Percentiles rank a stretch among this genome's conserved stretches.
Evolutionary conservation across 92 coral and sea anemone species (phyloP).

Genomic region (Porites rus): DNA sequence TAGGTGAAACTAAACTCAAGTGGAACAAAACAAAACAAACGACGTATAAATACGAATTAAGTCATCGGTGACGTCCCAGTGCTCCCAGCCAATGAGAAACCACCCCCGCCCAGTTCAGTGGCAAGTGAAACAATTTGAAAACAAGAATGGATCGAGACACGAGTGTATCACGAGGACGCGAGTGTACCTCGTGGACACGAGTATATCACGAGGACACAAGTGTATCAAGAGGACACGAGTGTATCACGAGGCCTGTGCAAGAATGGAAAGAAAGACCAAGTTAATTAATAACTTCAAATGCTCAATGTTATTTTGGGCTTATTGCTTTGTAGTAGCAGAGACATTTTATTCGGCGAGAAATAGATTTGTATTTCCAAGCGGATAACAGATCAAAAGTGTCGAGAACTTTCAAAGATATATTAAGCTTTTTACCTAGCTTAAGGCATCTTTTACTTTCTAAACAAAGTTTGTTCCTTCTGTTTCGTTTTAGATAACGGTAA

Average conservation of each 20-base stretch:
- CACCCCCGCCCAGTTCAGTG: neutral
- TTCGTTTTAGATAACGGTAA: neutral
- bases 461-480: conserved; percentile 12
- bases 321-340: neutral
- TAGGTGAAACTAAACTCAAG: conserved; percentile 55
- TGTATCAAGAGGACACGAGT: neutral
- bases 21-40: neutral
- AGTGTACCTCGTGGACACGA: neutral
- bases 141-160: neutral
- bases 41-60: neutral
- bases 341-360: neutral
- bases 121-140: conserved; percentile 2
- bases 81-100: neutral
- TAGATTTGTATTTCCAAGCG: too few relatives aligned
- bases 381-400: neutral
- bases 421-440: conserved; percentile 10
- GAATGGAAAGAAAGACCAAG: neutral
- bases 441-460: conserved; percentile 28
- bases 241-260: neutral
- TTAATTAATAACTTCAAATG: neutral
- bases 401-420: neutral
- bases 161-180: neutral
- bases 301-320: conserved; percentile 5
- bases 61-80: neutral
- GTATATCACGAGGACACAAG: too few relatives aligned